A percentile compares a stretch with the other conserved stretches of the same genome.
These are phyloP conservation scores for Patiria pectinifera DNA, from an alignment of 53 echinoderm and acorn worm genomes.

Conservation along the genomic window DNA sequence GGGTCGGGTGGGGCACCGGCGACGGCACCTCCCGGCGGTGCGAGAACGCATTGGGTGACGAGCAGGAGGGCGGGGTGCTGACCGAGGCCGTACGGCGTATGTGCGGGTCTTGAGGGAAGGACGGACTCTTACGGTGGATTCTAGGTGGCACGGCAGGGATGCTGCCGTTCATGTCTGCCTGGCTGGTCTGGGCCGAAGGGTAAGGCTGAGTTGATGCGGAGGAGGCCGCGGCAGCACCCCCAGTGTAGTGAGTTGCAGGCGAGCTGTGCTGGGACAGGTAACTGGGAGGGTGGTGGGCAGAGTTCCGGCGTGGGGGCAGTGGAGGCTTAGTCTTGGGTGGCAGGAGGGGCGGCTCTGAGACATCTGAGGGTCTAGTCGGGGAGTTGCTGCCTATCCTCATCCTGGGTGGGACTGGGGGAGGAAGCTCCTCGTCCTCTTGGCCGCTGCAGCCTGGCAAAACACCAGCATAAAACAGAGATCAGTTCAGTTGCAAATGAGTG, in stretches of 20 bases:
- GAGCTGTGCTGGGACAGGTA: slow-evolving; percentile 46
- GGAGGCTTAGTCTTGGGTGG: slow-evolving; percentile 87
- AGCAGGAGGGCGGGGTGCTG: slow-evolving; percentile 5
- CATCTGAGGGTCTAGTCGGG: slow-evolving; percentile 45
- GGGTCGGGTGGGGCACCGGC: slow-evolving; percentile 27
- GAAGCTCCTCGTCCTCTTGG: slow-evolving; percentile 65
- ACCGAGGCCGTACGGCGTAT: slow-evolving; percentile 43
- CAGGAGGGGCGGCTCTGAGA: slow-evolving; percentile 74
- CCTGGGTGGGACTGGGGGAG: slow-evolving; percentile 79
- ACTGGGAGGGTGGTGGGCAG: slow-evolving; percentile 50
- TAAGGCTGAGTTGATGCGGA: slow-evolving; percentile 19
- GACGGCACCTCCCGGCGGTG: slow-evolving; percentile 43
- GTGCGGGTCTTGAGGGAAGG: slow-evolving; percentile 38
- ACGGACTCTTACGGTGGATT: slow-evolving; percentile 54
- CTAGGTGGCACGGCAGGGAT: slow-evolving; percentile 57
- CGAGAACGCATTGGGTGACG: slow-evolving; percentile 5
- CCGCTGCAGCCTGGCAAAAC: not conserved
- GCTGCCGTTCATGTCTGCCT: slow-evolving; percentile 47
- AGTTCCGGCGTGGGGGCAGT: slow-evolving; percentile 80
- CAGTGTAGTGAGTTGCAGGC: slow-evolving; percentile 46
- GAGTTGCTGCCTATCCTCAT: slow-evolving; percentile 65
- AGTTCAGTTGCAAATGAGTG: too few species aligned
- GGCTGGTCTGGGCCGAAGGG: not conserved
- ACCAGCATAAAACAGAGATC: not conserved
- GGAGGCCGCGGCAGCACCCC: not conserved